Percentiles rank a stretch among this genome's conserved stretches.
Evolutionary conservation across 2,888 invertebrate genomes (phyloP).

Genomic region (Labia minor): DNA sequence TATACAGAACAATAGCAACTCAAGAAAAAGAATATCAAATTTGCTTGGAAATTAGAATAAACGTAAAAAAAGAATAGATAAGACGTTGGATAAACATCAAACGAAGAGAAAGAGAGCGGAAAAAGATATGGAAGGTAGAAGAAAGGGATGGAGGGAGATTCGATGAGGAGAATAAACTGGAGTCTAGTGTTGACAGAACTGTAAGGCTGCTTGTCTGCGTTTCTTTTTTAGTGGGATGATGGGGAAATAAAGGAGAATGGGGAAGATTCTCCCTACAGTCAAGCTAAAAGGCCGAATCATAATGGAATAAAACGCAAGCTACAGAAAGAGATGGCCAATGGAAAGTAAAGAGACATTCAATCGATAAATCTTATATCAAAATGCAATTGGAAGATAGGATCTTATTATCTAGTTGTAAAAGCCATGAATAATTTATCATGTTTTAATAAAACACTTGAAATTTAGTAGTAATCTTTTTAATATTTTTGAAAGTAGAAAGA

Average conservation of each 20-base stretch:
- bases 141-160: neutral
- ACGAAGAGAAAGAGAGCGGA: neutral
- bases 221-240: too few relatives aligned
- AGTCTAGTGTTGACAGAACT: constrained; percentile 13
- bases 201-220: neutral
- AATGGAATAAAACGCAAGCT: neutral
- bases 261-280: neutral
- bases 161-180: constrained; percentile 13
- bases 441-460: neutral
- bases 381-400: neutral
- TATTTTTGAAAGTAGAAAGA: neutral
- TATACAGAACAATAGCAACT: neutral
- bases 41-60: constrained; percentile 3
- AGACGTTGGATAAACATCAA: constrained; percentile 13
- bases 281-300: constrained; percentile 13
- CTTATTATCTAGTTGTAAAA: neutral
- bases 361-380: constrained; percentile 13
- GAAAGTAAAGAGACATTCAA: neutral
- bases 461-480: neutral
- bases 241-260: too few relatives aligned
- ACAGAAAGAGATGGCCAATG: constrained; percentile 3
- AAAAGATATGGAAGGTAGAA: neutral
- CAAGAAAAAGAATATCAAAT: constrained; percentile 8
- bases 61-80: constrained; percentile 3
- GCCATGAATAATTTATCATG: neutral